phyloP scores from a whole-genome alignment of 2,888 invertebrate species.

The Mechanitis messenoides region DNA sequence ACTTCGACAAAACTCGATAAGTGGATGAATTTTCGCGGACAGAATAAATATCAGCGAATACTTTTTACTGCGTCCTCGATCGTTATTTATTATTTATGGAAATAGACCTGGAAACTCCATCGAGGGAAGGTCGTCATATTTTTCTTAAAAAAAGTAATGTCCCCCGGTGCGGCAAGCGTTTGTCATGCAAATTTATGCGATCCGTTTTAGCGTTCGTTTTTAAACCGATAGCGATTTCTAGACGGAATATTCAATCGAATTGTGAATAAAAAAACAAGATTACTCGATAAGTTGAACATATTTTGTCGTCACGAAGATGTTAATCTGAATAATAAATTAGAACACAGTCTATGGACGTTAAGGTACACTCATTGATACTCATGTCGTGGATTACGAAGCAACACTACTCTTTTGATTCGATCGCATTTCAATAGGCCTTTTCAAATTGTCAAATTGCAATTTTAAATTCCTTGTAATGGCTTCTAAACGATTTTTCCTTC shows the following conservation, averaged over 20 bases:
- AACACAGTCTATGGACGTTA: slow-evolving; percentile 24
- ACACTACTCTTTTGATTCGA: not conserved
- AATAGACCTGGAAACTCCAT: slow-evolving; percentile 69
- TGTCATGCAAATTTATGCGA: slow-evolving; percentile 74
- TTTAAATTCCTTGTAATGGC: not conserved
- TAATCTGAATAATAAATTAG: slow-evolving; percentile 46
- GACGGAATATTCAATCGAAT: slow-evolving; percentile 64
- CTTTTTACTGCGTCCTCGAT: slow-evolving; percentile 65
- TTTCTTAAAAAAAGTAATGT: slow-evolving; percentile 73
- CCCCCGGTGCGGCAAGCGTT: slow-evolving; percentile 58
- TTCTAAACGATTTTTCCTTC: not conserved
- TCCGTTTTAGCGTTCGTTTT: slow-evolving; percentile 65
- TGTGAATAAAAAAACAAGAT: slow-evolving; percentile 52
- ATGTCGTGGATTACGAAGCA: slow-evolving; percentile 10
- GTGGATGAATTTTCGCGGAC: slow-evolving; percentile 67
- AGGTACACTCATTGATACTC: slow-evolving; percentile 11
- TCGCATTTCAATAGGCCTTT: not conserved
- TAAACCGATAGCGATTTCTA: slow-evolving; percentile 69
- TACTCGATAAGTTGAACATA: slow-evolving; percentile 50
- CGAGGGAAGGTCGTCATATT: slow-evolving; percentile 71
- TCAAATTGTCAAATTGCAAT: not conserved
- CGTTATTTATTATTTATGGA: slow-evolving; percentile 76
- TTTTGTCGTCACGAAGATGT: slow-evolving; percentile 52
- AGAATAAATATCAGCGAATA: slow-evolving; percentile 68
- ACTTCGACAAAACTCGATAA: slow-evolving; percentile 54